Conservation (phyloP, 2,888 invertebrate genomes). For the Ptilodon capucinus region DNA sequence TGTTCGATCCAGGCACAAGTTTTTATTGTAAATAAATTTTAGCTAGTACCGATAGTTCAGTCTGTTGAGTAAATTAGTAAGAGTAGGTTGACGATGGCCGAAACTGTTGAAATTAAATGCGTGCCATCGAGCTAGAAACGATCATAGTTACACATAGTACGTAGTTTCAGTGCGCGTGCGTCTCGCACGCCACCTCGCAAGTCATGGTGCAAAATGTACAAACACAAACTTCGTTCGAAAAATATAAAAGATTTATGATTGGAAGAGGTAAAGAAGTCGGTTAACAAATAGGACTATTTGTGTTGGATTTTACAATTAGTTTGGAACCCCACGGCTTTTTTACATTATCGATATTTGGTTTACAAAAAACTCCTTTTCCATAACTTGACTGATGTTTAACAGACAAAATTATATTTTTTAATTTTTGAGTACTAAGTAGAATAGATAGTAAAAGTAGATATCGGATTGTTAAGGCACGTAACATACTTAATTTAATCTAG, state of each 20-base stretch:
- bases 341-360: constrained; percentile 34
- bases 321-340: constrained; percentile 42
- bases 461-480: constrained; percentile 39
- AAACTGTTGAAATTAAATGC: constrained; percentile 29
- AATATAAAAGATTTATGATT: constrained; percentile 60
- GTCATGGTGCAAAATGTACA: constrained; percentile 49
- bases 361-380: constrained; percentile 36
- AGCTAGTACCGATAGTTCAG: constrained; percentile 67
- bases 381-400: constrained; percentile 47
- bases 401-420: constrained; percentile 31
- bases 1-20: constrained; percentile 76
- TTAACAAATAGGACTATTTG: constrained; percentile 59
- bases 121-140: constrained; percentile 25
- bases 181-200: constrained; percentile 12
- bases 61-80: constrained; percentile 56
- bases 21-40: constrained; percentile 76
- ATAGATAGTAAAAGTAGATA: constrained; percentile 17
- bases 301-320: constrained; percentile 52
- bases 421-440: constrained; percentile 24
- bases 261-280: too few relatives aligned
- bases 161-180: constrained; percentile 8
- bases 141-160: constrained; percentile 9
- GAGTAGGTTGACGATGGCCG: constrained; percentile 42
- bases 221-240: constrained; percentile 50
- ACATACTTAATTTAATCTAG: constrained; percentile 50